Conservation (phyloP, 2,113 vertebrate species). For the Xiphophorus hellerii region DNA sequence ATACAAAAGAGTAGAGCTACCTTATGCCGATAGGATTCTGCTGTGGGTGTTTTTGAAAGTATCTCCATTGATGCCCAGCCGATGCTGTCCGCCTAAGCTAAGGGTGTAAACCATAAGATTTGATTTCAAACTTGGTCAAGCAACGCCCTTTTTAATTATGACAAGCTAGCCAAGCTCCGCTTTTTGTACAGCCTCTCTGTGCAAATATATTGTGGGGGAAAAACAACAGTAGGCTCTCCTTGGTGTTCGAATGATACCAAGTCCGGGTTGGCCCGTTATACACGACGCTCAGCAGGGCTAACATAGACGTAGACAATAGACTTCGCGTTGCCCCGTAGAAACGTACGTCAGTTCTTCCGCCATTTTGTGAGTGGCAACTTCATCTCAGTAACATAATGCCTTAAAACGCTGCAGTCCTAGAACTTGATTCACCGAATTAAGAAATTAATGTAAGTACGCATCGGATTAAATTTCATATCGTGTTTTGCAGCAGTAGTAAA, state of each 20-base stretch:
- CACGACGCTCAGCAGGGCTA: no score
- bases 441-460: background rate
- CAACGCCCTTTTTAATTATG: background rate
- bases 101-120: background rate
- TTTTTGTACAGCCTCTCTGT: background rate
- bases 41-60: slow-evolving; percentile 51
- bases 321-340: background rate
- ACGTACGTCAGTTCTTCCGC: background rate
- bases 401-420: background rate
- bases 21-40: slow-evolving; percentile 40
- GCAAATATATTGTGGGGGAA: background rate
- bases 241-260: background rate
- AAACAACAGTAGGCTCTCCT: background rate
- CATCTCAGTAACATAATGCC: background rate
- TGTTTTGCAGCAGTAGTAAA: no score
- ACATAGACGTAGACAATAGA: no score
- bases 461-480: background rate
- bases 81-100: background rate
- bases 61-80: slow-evolving; percentile 59
- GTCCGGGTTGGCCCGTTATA: background rate
- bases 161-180: background rate
- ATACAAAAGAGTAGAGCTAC: slow-evolving; percentile 29
- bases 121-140: background rate
- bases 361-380: background rate
- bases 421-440: no score